These are phyloP conservation scores for Agriopis aurantiaria DNA, from an alignment of 2,888 invertebrate genomes.

Conservation along the genomic window DNA sequence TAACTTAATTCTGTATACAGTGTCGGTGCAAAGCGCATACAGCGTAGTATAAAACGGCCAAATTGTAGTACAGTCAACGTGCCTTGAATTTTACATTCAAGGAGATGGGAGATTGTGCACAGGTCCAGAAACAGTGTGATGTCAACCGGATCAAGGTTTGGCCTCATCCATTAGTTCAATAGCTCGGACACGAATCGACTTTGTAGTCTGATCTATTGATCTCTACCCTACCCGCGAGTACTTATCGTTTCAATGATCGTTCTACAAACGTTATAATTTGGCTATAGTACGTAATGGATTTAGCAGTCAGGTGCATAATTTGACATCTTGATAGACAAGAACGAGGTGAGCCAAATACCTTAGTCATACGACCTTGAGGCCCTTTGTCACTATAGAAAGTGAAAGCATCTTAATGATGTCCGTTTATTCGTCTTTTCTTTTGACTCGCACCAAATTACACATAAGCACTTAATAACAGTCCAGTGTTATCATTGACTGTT, in stretches of 20 bases:
- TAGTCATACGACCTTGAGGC: conserved; percentile 66
- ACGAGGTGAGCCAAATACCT: conserved; percentile 55
- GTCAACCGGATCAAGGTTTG: conserved; percentile 77
- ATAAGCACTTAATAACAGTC: conserved; percentile 43
- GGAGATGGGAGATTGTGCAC: conserved; percentile 54
- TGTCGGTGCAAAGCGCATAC: too few relatives aligned
- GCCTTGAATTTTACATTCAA: conserved; percentile 44
- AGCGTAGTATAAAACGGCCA: not conserved
- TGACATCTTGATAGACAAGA: conserved; percentile 35
- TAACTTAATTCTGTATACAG: too few relatives aligned
- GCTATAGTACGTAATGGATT: conserved; percentile 18
- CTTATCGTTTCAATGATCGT: conserved; percentile 21
- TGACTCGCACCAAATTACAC: conserved; percentile 56
- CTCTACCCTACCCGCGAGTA: conserved; percentile 19
- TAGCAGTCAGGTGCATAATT: conserved; percentile 35
- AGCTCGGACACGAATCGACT: conserved; percentile 54
- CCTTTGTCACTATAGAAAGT: conserved; percentile 75
- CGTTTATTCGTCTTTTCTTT: conserved; percentile 60
- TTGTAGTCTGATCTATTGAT: conserved; percentile 48
- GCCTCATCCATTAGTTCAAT: conserved; percentile 74
- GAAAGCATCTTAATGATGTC: conserved; percentile 67
- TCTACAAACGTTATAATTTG: conserved; percentile 21
- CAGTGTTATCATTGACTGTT: conserved; percentile 55
- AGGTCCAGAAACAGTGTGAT: conserved; percentile 63
- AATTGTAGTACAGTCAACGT: not conserved